A percentile compares a stretch with the other conserved stretches of the same genome.
These are phyloP conservation scores for Oryzias woworae DNA, from an alignment of 2,113 vertebrate species.

Conservation along the genomic window DNA sequence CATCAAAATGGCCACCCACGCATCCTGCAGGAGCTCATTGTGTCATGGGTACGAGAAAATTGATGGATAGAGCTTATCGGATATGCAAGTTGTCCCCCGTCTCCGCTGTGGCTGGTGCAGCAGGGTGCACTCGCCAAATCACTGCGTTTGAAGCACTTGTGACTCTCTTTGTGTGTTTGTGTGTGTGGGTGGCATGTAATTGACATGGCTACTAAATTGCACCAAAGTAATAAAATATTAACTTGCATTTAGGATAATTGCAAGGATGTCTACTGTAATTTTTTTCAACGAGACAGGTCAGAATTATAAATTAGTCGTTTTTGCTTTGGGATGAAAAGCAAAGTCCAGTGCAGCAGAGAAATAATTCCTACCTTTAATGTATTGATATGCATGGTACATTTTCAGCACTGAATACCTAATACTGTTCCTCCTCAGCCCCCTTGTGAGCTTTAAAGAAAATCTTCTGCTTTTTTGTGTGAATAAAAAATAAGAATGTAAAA, in stretches of 20 bases:
- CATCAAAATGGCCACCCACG: conserved; percentile 60
- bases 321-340: conserved; percentile 15
- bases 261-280: conserved; percentile 19
- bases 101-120: conserved; percentile 28
- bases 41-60: conserved; percentile 43
- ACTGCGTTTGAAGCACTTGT: conserved; percentile 34
- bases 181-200: conserved; percentile 5
- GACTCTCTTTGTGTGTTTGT: conserved; percentile 28
- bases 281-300: conserved; percentile 5
- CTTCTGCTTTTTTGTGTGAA: conserved; percentile 20
- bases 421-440: conserved; percentile 34
- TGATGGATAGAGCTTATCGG: conserved; percentile 69
- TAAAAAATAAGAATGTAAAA: conserved; percentile 47
- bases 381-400: conserved; percentile 39
- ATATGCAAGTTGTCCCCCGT: conserved; percentile 53
- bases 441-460: conserved; percentile 46
- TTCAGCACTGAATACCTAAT: conserved; percentile 28
- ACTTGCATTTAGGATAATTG: conserved; percentile 17
- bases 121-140: conserved; percentile 54
- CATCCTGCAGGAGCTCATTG: conserved; percentile 58
- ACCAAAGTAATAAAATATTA: conserved; percentile 6
- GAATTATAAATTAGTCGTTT: conserved; percentile 4
- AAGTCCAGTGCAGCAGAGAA: conserved; percentile 26
- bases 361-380: conserved; percentile 42
- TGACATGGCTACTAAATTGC: conserved; percentile 1